Evolutionary conservation across 2,797 vertebrate genomes (phyloP), one percentile per base, ranked within the genome.

Genomic region (Trachurus trachurus): DNA sequence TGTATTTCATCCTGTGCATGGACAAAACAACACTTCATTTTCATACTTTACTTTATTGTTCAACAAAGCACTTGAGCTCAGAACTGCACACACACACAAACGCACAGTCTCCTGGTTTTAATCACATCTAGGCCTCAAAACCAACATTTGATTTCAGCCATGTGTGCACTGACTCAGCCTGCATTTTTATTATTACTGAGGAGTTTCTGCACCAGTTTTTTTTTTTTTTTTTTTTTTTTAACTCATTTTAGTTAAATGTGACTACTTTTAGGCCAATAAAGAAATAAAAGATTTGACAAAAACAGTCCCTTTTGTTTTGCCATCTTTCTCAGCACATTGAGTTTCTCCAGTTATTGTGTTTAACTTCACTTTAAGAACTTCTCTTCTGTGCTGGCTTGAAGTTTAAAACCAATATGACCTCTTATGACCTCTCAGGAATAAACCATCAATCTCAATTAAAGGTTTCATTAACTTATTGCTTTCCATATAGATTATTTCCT

Each of bases 141-240:
- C 7, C 44, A 26, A 52, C 57, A 2, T 1, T 6, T 11, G 19
- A 49, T 59, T 56, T 45, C 29, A 57, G 9, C 44, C 52, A 44
- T 53, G 44, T 19, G 19, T 17, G n/a, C n/a, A n/a, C 45, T 67
- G 52, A 56, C 65, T 73, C 21, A 71, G 7, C 1, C 34, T 49
- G 16, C 11, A n/a, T 42, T 67, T 72, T 56, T n/a, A n/a, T n/a
- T 44, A 57, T 82, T 40, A 57, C 40, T 37, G 0, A 45, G 2
- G 22, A 63, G 0, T 74, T 60, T 53, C 26, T 44, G 58, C 40
- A 26, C 21, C 5, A 22, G n/a, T 52, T 11, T 22, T 13, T 52
- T 52, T n/a, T n/a, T n/a, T 53, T 19, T 47, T 8, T 17, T 45
- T 45, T n/a, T n/a, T n/a, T n/a, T n/a, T n/a, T n/a, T n/a, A n/a